phyloP scores from a whole-genome alignment of 2,797 vertebrate species.

The Anas capensis region DNA sequence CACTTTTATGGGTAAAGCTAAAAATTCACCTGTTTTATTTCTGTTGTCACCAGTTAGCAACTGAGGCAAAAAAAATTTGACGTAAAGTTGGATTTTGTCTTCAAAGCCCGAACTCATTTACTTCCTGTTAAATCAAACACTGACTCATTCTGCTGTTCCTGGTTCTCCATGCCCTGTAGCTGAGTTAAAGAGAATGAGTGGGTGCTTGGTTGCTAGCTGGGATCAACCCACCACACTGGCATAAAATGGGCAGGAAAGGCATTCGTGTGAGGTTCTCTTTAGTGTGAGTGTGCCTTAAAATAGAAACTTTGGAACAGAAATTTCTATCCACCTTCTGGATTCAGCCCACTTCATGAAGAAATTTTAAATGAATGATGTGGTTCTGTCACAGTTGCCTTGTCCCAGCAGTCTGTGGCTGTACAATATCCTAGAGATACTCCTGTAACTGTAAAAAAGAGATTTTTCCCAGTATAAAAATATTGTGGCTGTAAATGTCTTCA shows the following conservation, averaged over 20 bases:
- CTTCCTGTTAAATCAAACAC: not conserved
- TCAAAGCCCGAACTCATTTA: not conserved
- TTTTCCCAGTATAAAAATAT: not conserved
- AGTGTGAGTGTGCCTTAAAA: not conserved
- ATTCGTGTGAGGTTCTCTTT: not conserved
- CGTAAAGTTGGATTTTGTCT: not conserved
- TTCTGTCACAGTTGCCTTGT: not conserved
- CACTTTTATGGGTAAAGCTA: not conserved
- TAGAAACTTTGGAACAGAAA: not conserved
- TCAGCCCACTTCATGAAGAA: not conserved
- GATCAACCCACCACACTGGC: not conserved
- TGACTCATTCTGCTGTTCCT: not conserved
- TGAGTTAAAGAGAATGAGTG: not conserved
- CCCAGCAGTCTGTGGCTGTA: not conserved
- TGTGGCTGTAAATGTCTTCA: constrained; percentile 17
- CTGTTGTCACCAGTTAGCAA: not conserved
- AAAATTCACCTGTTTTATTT: not conserved
- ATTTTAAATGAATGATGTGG: fast-evolving
- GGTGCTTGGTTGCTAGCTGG: not conserved
- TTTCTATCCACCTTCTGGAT: not conserved
- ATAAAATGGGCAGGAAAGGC: not conserved
- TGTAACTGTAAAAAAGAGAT: not conserved
- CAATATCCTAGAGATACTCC: not conserved
- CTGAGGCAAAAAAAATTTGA: not conserved
- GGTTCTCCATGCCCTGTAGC: fast-evolving